Evolutionary conservation across 2,888 invertebrate genomes (phyloP).

Genomic region (Pyrrhia umbra): DNA sequence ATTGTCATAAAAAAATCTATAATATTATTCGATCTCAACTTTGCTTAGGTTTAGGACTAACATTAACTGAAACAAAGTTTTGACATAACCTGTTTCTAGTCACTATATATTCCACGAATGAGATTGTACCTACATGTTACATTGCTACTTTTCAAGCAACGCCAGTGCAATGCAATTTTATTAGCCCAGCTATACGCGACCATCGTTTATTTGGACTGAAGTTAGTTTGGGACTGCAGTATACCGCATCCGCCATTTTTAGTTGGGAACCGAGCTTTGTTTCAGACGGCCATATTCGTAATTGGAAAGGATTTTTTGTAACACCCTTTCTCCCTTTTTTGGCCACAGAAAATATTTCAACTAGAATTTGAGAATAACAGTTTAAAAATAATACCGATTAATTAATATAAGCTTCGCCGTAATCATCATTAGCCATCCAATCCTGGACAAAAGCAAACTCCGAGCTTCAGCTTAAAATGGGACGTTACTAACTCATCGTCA

Average conservation of each 20-base stretch:
- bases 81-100: too few species aligned
- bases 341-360: not conserved
- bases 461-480: too few species aligned
- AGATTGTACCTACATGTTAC: not conserved
- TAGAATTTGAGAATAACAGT: too few species aligned
- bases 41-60: too few species aligned
- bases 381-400: too few species aligned
- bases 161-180: conserved; percentile 28
- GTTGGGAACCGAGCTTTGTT: conserved; percentile 27
- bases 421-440: too few species aligned
- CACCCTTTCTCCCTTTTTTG: not conserved
- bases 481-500: too few species aligned
- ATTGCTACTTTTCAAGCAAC: conserved; percentile 12
- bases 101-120: not conserved
- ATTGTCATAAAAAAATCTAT: too few species aligned
- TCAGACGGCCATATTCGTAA: conserved; percentile 11
- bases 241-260: conserved; percentile 29
- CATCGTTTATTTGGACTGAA: conserved; percentile 39
- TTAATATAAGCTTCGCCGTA: too few species aligned
- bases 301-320: conserved; percentile 13
- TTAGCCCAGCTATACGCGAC: conserved; percentile 11
- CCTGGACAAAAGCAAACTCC: too few species aligned
- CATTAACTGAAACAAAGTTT: too few species aligned
- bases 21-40: too few species aligned
- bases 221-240: conserved; percentile 44